phyloP scores from a whole-genome alignment of 2,113 vertebrate species.

The Urocitellus parryii region DNA sequence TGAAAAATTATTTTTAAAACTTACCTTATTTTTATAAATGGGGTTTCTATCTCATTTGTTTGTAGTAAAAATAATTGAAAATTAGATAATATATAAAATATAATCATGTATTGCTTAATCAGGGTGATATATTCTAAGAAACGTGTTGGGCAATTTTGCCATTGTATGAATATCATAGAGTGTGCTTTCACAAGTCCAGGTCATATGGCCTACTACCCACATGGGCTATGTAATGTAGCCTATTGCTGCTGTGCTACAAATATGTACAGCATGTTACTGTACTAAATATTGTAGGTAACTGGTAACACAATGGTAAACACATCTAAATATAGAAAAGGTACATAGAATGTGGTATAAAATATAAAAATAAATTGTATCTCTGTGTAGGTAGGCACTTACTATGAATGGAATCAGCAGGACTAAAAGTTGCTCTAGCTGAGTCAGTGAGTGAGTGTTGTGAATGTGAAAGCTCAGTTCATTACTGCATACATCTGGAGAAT shows the following conservation, averaged over 20 bases:
- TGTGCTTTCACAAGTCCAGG: background rate
- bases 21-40: background rate
- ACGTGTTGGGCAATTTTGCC: background rate
- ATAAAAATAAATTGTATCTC: background rate
- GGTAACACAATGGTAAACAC: background rate
- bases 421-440: background rate
- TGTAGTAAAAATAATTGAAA: background rate
- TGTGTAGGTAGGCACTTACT: background rate
- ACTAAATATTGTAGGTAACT: background rate
- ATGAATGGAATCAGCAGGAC: background rate
- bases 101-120: background rate
- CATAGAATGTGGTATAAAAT: background rate
- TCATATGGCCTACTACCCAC: background rate
- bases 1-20: constrained; percentile 5
- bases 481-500: background rate
- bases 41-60: background rate
- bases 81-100: background rate
- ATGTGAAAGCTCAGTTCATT: background rate
- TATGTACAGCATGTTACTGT: background rate
- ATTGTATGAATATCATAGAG: background rate
- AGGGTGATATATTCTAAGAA: no score
- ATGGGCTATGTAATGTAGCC: background rate
- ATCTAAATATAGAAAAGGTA: background rate
- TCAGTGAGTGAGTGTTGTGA: background rate
- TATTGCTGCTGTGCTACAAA: background rate